Evolutionary conservation across 2,888 invertebrate genomes (phyloP), one percentile per base, ranked within the genome.

Genomic region (Stenchaetothrips biformis): DNA sequence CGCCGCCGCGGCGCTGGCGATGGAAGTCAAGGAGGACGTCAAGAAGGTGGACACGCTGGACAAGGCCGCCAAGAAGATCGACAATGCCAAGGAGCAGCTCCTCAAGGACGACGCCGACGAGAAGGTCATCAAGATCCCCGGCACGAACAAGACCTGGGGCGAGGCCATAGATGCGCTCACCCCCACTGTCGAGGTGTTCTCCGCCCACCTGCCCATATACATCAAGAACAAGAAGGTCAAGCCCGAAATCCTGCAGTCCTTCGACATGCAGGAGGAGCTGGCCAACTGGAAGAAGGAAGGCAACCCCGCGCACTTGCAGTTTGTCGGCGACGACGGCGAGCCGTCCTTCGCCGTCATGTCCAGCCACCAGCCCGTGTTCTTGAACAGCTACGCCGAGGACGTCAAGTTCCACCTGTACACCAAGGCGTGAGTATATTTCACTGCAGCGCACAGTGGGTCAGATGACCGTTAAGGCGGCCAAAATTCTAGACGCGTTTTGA

Each of bases 381-480:
- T 90, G 91, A 74, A n/a, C 67, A 74, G 8, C 9, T 74, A 25
- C 67, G 8, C 4, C 83, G 83, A 86, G 83, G 90, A 91, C 84
- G 86, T 92, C 0, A 90, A 90, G 9, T 92, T 90, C 85, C 91
- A 90, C 90, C 85, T 92, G 0, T 92, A 91, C 83, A 90, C 89
- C 9, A 89, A 88, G 91, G 91, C 86, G 87, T 85, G 78, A 81
- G 67, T 25, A 9, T 11, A 1, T 37, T n/a, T n/a, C n/a, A 37
- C 37, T 37, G 37, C 4, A 37, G 4, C 37, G 37, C 37, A 37
- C 37, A 37, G n/a, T n/a, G n/a, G n/a, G n/a, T n/a, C n/a, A n/a
- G n/a, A n/a, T n/a, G n/a, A n/a, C n/a, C n/a, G n/a, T n/a, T n/a
- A n/a, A n/a, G 1, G 37, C 37, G 37, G 37, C 37, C 37, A 37